These are phyloP conservation scores for Trachythela sp. DNA, from an alignment of 64 coral and sea anemone species.

Conservation along the genomic window DNA sequence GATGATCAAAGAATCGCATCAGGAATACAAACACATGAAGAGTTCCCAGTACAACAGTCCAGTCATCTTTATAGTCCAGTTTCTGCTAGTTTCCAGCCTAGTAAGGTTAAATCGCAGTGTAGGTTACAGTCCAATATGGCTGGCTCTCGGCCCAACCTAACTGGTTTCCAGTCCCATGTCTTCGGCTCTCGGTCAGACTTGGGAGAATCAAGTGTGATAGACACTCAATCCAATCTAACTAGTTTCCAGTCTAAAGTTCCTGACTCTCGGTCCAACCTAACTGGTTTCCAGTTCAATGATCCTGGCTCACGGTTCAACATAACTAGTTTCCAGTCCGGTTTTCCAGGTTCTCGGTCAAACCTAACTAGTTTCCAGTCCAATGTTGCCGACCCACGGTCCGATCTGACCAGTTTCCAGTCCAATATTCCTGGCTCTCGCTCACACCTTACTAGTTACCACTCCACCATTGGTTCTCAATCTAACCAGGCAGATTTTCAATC, in stretches of 20 bases:
- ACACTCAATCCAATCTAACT: neutral
- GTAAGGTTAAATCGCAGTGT: too few species aligned
- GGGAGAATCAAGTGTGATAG: too few species aligned
- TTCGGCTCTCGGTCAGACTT: neutral
- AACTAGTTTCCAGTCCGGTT: neutral
- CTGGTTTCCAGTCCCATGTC: neutral
- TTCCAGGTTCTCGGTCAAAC: neutral
- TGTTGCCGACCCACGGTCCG: neutral
- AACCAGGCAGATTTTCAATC: neutral
- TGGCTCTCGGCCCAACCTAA: neutral
- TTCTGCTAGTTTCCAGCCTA: too few species aligned
- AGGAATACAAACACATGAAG: neutral
- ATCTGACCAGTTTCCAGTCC: too few species aligned
- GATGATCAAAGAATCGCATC: neutral
- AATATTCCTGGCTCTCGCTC: neutral
- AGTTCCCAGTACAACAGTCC: neutral
- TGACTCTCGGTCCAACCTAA: too few species aligned
- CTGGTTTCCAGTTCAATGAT: neutral
- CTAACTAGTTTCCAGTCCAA: neutral
- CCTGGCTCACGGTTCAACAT: neutral
- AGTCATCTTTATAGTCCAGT: neutral
- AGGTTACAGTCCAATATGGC: too few species aligned
- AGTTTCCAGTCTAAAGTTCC: neutral
- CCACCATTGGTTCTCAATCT: neutral
- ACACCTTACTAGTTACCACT: too few species aligned